Evolutionary conservation across 2,888 invertebrate species (phyloP).

Genomic region (Epistrophe grossulariae): DNA sequence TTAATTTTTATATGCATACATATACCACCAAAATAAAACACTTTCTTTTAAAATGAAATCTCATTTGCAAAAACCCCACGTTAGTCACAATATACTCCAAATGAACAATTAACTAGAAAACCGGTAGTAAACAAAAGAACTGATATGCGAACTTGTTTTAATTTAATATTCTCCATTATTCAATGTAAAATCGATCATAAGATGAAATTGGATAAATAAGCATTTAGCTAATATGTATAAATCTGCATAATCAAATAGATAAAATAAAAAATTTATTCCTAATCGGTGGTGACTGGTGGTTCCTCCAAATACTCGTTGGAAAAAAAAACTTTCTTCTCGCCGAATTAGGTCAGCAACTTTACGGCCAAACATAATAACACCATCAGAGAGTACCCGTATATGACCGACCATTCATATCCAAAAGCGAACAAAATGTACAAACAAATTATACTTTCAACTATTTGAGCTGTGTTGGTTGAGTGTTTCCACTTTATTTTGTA

Average conservation of each 20-base stretch:
- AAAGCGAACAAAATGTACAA: constrained; percentile 51
- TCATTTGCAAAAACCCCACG: constrained; percentile 13
- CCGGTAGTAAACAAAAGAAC: constrained; percentile 48
- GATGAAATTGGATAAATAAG: not conserved
- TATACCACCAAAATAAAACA: constrained; percentile 18
- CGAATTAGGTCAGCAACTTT: constrained; percentile 60
- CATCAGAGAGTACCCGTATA: constrained; percentile 55
- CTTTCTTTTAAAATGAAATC: constrained; percentile 44
- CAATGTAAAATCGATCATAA: constrained; percentile 17
- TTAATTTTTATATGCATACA: not conserved
- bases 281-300: not conserved
- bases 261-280: not conserved
- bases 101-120: constrained; percentile 8
- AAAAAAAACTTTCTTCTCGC: constrained; percentile 68
- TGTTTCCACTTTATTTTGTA: constrained; percentile 34
- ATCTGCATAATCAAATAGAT: constrained; percentile 1
- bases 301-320: not conserved
- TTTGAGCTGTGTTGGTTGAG: not conserved
- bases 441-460: constrained; percentile 42
- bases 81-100: constrained; percentile 18
- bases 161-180: not conserved
- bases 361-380: constrained; percentile 48
- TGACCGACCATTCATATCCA: constrained; percentile 57
- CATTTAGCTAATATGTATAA: constrained; percentile 3
- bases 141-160: constrained; percentile 28